Evolutionary conservation across 2,797 vertebrate species (phyloP).

Genomic region (Rhinichthys osculus): DNA sequence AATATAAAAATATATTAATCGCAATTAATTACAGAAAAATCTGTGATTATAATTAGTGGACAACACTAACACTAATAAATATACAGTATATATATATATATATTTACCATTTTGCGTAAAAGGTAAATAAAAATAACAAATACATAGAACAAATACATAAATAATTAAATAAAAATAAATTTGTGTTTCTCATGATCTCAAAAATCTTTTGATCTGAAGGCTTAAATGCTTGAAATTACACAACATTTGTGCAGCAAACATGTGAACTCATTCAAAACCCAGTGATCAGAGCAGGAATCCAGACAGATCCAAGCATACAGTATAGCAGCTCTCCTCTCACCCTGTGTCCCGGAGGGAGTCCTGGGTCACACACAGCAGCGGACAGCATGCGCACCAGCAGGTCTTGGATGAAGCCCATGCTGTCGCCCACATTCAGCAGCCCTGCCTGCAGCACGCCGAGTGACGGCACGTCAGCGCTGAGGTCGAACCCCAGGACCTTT

Average conservation of each 20-base stretch:
- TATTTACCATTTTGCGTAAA: too few species aligned
- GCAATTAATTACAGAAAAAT: too few species aligned
- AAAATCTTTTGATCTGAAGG: not conserved
- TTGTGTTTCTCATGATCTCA: not conserved
- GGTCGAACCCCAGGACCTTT: conserved; percentile 90
- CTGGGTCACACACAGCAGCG: conserved; percentile 90
- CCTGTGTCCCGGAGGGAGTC: conserved; percentile 88
- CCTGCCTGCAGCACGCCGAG: conserved; percentile 89
- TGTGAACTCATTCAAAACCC: not conserved
- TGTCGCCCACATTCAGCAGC: conserved; percentile 86
- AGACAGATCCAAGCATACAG: not conserved
- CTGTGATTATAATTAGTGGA: too few species aligned
- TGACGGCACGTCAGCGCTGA: conserved; percentile 80
- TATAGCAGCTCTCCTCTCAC: conserved; percentile 68
- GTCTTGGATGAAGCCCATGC: conserved; percentile 87
- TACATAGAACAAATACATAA: too few species aligned
- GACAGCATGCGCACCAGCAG: conserved; percentile 90
- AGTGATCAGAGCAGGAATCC: not conserved
- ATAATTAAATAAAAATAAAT: not conserved
- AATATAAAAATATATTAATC: too few species aligned
- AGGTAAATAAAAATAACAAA: not conserved
- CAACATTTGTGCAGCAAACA: not conserved
- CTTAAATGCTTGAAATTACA: not conserved
- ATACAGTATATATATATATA: too few species aligned
- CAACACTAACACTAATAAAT: too few species aligned